Evolutionary conservation across 2,113 vertebrate genomes (phyloP).

Genomic region (Mormyrus iriodes): DNA sequence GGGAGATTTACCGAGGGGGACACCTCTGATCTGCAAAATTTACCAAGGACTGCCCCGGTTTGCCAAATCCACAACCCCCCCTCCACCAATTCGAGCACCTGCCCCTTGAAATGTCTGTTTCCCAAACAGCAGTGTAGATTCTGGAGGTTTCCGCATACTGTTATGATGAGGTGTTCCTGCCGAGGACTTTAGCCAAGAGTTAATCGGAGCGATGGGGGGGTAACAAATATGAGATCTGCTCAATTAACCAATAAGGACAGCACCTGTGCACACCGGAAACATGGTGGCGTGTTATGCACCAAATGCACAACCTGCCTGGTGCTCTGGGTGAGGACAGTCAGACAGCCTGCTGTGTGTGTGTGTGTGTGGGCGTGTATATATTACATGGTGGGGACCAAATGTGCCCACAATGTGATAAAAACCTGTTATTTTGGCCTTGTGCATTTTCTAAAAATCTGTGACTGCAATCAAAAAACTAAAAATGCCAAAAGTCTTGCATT

Average conservation of each 20-base stretch:
- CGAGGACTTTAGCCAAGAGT: conserved; percentile 39
- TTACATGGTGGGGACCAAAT: not conserved
- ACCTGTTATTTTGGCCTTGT: too few species aligned
- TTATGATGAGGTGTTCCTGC: conserved; percentile 37
- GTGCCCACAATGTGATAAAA: too few species aligned
- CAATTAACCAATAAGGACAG: conserved; percentile 66
- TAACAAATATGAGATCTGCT: conserved; percentile 64
- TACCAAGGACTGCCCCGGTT: not conserved
- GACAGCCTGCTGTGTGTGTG: too few species aligned
- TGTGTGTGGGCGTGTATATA: not conserved
- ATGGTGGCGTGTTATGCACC: conserved; percentile 12
- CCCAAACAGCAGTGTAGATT: not conserved
- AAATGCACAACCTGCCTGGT: conserved; percentile 54
- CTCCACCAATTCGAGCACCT: not conserved
- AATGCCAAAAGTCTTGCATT: too few species aligned
- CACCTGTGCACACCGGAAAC: conserved; percentile 59
- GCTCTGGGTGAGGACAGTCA: conserved; percentile 40
- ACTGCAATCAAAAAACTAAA: too few species aligned
- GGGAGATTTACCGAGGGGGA: not conserved
- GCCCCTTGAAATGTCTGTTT: not conserved
- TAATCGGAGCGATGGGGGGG: conserved; percentile 62
- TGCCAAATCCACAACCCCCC: not conserved
- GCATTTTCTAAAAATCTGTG: too few species aligned
- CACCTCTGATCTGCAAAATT: not conserved
- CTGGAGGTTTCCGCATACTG: not conserved